Conservation (phyloP, 2,888 invertebrate species). For the Phyllotreta cruciferae region DNA sequence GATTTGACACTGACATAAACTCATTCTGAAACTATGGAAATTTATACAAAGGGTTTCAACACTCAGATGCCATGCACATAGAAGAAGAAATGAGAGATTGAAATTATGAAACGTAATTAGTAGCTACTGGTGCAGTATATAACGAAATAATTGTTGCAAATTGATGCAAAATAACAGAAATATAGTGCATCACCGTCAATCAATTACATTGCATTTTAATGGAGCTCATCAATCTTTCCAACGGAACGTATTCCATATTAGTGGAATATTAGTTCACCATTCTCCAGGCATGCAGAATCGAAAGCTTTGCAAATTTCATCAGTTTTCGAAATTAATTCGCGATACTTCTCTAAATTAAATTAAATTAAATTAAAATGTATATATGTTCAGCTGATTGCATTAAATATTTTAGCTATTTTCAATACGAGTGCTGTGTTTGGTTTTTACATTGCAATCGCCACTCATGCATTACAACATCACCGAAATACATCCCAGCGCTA, state of each 20-base stretch:
- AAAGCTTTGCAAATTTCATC: not conserved
- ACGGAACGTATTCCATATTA: slow-evolving; percentile 1
- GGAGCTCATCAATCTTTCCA: slow-evolving; percentile 4
- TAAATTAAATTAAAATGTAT: not conserved
- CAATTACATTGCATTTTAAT: slow-evolving; percentile 7
- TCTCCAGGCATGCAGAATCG: not conserved
- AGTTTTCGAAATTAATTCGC: not conserved
- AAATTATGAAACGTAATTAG: no score
- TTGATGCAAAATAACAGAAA: not conserved
- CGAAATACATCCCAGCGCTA: no score
- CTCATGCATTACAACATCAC: no score
- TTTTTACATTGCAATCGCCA: no score
- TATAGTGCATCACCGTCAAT: slow-evolving; percentile 3
- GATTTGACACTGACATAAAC: slow-evolving; percentile 17
- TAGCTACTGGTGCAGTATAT: no score
- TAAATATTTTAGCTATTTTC: no score
- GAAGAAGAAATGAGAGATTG: no score
- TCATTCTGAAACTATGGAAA: slow-evolving; percentile 3
- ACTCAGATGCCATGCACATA: not conserved
- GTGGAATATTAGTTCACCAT: not conserved
- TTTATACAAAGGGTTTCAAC: not conserved
- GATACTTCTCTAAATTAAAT: not conserved
- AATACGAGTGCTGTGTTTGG: no score
- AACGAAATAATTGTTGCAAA: not conserved
- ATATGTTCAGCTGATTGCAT: no score